Conservation (phyloP, 2,797 vertebrate species). For the Arctocebus calabarensis region DNA sequence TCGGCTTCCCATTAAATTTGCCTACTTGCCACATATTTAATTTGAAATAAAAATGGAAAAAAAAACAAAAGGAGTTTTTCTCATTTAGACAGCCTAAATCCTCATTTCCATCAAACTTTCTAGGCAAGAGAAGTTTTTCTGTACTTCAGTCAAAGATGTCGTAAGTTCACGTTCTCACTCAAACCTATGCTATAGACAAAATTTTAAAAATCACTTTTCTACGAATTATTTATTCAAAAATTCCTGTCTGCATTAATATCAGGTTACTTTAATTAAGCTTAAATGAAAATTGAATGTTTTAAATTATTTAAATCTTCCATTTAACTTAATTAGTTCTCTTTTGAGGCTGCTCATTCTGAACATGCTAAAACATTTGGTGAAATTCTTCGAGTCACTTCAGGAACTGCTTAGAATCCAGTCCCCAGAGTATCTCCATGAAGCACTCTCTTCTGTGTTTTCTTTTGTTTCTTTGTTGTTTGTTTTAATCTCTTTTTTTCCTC, state of each 20-base stretch:
- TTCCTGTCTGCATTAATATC: not conserved
- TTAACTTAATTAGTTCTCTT: constrained; percentile 47
- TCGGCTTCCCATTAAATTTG: not conserved
- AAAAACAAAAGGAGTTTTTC: not conserved
- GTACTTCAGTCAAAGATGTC: not conserved
- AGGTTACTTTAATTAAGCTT: constrained; percentile 8
- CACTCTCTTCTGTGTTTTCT: not conserved
- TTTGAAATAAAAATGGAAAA: constrained; percentile 52
- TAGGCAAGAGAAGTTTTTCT: not conserved
- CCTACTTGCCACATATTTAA: not conserved
- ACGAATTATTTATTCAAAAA: constrained; percentile 19
- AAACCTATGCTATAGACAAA: not conserved
- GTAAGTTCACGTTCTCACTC: constrained; percentile 27
- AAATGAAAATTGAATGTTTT: constrained; percentile 24
- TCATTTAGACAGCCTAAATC: not conserved
- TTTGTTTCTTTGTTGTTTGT: too few species aligned
- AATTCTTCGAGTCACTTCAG: constrained; percentile 31
- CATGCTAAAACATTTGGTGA: constrained; percentile 23
- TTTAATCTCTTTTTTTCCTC: too few species aligned
- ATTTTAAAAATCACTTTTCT: not conserved
- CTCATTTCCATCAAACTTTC: constrained; percentile 5
- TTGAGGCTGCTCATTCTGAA: constrained; percentile 6
- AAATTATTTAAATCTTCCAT: constrained; percentile 60
- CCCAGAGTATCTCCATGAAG: not conserved
- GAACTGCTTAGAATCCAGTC: constrained; percentile 52